A percentile compares a stretch with the other conserved stretches of the same genome.
Evolutionary conservation across 1,140 invertebrate genomes (phyloP).

Genomic region (Sycophila sp.): DNA sequence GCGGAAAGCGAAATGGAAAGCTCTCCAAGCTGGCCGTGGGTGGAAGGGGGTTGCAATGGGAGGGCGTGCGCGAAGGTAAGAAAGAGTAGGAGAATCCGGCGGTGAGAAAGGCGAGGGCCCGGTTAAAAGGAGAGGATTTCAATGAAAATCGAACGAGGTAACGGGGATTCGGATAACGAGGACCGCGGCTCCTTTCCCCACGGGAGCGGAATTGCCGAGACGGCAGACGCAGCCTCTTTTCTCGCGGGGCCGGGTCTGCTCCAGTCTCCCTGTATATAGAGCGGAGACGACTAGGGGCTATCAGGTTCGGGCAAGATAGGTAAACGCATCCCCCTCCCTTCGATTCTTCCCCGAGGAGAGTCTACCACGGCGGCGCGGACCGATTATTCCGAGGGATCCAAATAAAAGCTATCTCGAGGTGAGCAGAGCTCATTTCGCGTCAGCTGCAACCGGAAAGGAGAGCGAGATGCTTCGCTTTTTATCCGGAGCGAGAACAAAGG

Average conservation of each 20-base stretch:
- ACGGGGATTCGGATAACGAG: conserved; percentile 27
- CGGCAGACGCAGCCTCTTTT: background rate
- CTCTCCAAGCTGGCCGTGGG: too few relatives aligned
- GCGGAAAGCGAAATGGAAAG: conserved; percentile 16
- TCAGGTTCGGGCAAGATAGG: conserved; percentile 15
- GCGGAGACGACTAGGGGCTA: conserved; percentile 1
- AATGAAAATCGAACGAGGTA: conserved; percentile 31
- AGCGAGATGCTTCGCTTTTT: background rate
- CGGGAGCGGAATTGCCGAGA: conserved; percentile 29
- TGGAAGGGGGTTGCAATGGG: background rate
- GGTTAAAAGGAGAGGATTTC: background rate
- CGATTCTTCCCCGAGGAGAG: conserved; percentile 21
- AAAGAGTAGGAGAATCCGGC: background rate
- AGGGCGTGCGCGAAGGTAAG: conserved; percentile 22
- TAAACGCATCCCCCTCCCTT: conserved; percentile 7
- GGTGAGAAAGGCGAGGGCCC: background rate
- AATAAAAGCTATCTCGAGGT: conserved; percentile 23
- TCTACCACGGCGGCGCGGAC: background rate
- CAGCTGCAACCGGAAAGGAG: too few relatives aligned
- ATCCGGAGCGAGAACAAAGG: background rate
- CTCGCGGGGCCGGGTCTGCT: too few relatives aligned
- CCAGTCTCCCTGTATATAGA: conserved; percentile 1
- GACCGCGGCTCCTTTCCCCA: conserved; percentile 36
- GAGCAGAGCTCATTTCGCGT: too few relatives aligned
- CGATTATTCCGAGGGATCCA: conserved; percentile 27